Conservation (phyloP, 2,113 vertebrate genomes). For the Dinomys branickii region DNA sequence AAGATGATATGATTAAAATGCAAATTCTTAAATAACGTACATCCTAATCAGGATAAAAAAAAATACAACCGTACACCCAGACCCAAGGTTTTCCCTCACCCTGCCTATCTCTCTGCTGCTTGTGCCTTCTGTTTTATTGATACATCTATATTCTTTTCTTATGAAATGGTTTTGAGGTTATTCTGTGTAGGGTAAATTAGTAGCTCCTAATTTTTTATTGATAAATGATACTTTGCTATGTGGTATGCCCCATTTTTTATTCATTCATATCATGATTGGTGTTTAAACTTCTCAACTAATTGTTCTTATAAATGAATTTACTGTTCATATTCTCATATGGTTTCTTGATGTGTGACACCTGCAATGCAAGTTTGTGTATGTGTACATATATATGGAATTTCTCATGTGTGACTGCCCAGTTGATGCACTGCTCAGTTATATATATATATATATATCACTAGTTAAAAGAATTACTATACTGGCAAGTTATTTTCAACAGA, state of each 20-base stretch:
- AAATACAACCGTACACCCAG: not conserved
- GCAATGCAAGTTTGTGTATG: not conserved
- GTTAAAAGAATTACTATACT: not conserved
- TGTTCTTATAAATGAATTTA: not conserved
- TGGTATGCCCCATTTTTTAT: not conserved
- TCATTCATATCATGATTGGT: not conserved
- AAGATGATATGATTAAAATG: not conserved
- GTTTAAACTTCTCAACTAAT: not conserved
- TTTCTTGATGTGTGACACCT: not conserved
- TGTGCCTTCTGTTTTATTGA: not conserved
- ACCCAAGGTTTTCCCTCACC: not conserved
- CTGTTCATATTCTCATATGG: not conserved
- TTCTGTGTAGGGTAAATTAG: not conserved
- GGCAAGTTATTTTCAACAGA: not conserved
- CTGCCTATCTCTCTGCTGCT: not conserved
- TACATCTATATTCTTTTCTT: not conserved
- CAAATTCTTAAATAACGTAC: not conserved
- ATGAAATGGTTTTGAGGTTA: not conserved
- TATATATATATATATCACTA: not conserved
- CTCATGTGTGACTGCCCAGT: not conserved
- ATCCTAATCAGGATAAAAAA: not conserved
- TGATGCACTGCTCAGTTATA: not conserved
- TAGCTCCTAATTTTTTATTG: not conserved
- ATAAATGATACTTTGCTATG: not conserved
- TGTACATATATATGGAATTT: too few relatives aligned